Conservation (phyloP, 1,140 invertebrate genomes). For the Lamellibrachia luymesi region DNA sequence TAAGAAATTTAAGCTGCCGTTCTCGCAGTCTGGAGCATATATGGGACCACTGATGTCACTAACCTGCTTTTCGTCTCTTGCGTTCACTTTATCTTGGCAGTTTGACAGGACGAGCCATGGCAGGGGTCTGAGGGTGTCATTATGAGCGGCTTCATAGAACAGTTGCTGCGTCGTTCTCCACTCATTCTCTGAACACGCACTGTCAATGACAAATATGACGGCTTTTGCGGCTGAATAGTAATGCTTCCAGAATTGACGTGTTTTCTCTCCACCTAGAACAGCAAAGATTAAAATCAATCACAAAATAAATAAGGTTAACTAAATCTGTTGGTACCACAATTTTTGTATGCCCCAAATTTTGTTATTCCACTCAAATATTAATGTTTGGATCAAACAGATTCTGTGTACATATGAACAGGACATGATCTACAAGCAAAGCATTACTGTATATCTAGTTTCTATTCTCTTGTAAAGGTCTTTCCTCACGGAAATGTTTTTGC, state of each 20-base stretch:
- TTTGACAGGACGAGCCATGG: conserved; percentile 4
- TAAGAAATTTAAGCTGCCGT: too few species aligned
- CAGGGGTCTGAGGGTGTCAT: conserved; percentile 6
- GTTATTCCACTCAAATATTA: too few species aligned
- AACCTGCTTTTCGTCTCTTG: conserved; percentile 11
- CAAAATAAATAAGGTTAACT: neutral
- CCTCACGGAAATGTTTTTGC: too few species aligned
- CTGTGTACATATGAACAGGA: too few species aligned
- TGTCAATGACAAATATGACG: conserved; percentile 17
- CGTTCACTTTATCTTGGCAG: conserved; percentile 8
- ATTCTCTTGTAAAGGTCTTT: too few species aligned
- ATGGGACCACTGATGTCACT: neutral
- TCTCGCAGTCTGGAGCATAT: too few species aligned
- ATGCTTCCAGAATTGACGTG: conserved; percentile 15
- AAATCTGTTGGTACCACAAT: too few species aligned
- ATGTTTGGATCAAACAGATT: too few species aligned
- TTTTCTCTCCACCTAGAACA: conserved; percentile 16
- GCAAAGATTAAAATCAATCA: neutral
- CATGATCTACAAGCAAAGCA: too few species aligned
- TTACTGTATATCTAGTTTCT: too few species aligned
- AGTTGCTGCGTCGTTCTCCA: neutral
- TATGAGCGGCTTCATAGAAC: neutral
- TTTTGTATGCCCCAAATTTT: too few species aligned
- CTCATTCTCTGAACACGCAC: conserved; percentile 18
- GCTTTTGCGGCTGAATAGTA: conserved; percentile 13